A percentile compares a stretch with the other conserved stretches of the same genome.
Conservation (phyloP, 2,888 invertebrate genomes). For the Stratiomys singularior region DNA sequence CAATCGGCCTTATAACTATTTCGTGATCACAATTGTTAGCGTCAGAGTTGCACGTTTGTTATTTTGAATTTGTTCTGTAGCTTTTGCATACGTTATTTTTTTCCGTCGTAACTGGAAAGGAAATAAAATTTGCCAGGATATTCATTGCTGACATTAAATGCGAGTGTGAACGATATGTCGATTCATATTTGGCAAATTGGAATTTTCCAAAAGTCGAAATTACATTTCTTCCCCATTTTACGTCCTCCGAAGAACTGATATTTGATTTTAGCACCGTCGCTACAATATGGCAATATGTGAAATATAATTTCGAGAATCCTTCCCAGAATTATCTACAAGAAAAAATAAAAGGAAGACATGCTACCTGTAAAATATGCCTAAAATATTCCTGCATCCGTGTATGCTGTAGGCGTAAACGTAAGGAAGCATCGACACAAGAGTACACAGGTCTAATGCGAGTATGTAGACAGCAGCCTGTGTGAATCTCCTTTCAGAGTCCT, state of each 20-base stretch:
- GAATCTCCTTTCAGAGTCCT: background rate
- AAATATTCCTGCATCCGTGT: background rate
- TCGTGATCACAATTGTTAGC: too few species aligned
- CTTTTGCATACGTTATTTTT: too few species aligned
- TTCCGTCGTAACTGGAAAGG: background rate
- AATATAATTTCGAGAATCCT: slow-evolving; percentile 24
- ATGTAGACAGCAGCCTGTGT: background rate
- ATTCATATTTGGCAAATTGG: slow-evolving; percentile 29
- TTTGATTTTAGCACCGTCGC: slow-evolving; percentile 22
- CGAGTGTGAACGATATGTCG: slow-evolving; percentile 22
- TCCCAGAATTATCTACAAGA: background rate
- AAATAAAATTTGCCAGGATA: background rate
- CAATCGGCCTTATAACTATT: too few species aligned
- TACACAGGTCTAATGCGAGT: background rate
- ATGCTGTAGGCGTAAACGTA: background rate
- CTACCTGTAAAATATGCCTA: slow-evolving; percentile 34
- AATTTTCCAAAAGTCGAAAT: slow-evolving; percentile 9
- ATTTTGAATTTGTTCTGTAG: too few species aligned
- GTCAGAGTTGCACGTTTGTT: too few species aligned
- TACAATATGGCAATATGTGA: slow-evolving; percentile 12
- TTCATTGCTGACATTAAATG: background rate
- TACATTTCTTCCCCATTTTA: slow-evolving; percentile 26
- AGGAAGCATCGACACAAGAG: background rate
- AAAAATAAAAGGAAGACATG: background rate
- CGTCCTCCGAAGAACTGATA: slow-evolving; percentile 18